Evolutionary conservation across 2,888 invertebrate genomes (phyloP).

Genomic region (Azorinus chamasolen): DNA sequence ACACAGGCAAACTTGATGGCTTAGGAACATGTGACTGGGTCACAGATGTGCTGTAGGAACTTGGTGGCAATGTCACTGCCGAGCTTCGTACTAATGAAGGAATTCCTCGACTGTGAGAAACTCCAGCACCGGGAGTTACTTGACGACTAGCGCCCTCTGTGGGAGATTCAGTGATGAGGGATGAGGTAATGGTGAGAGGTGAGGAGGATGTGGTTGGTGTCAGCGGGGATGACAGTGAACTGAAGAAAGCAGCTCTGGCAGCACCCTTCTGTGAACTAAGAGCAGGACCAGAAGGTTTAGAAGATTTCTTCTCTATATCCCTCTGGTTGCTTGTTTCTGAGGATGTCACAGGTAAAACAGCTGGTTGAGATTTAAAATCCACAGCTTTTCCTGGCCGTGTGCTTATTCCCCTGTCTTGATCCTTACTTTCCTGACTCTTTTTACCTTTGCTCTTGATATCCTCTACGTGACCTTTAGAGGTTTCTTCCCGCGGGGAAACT

Average conservation of each 20-base stretch:
- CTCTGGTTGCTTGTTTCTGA: conserved; percentile 32
- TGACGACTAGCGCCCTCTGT: conserved; percentile 42
- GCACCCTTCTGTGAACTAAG: conserved; percentile 67
- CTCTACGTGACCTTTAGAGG: conserved; percentile 16
- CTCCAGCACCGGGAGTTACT: conserved; percentile 29
- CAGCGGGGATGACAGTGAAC: conserved; percentile 74
- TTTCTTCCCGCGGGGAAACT: conserved; percentile 36
- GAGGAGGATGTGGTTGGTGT: conserved; percentile 66
- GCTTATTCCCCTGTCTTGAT: conserved; percentile 15
- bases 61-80: conserved; percentile 48
- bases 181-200: conserved; percentile 38
- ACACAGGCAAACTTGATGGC: conserved; percentile 59
- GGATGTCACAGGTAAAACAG: conserved; percentile 55
- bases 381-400: conserved; percentile 38
- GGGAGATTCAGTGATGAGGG: conserved; percentile 51
- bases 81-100: conserved; percentile 52
- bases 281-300: conserved; percentile 53
- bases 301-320: conserved; percentile 13
- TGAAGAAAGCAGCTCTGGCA: conserved; percentile 77
- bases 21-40: conserved; percentile 39
- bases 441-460: conserved; percentile 30
- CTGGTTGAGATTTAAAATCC: conserved; percentile 55
- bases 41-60: conserved; percentile 43
- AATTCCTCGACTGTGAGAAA: conserved; percentile 34
- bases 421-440: conserved; percentile 15